Conservation (phyloP, 2,113 vertebrate genomes). For the Corythornis cristatus region DNA sequence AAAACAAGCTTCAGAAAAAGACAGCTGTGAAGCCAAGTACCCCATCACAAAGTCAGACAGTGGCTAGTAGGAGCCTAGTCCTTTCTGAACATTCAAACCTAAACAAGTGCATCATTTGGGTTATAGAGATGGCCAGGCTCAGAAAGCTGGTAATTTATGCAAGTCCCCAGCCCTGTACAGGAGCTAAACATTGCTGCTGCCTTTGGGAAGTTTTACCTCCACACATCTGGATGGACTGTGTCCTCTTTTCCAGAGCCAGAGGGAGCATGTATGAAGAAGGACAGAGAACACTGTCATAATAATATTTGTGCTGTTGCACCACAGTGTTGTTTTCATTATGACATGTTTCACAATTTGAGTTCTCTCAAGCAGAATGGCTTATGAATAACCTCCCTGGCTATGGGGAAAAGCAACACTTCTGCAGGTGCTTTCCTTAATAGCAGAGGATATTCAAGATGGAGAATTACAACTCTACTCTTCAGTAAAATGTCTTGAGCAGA, state of each 20-base stretch:
- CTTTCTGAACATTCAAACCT: background rate
- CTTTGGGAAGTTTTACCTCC: background rate
- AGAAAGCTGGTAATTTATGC: background rate
- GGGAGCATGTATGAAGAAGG: background rate
- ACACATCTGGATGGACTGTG: background rate
- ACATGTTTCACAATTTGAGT: conserved; percentile 10
- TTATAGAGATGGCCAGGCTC: background rate
- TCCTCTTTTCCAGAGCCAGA: conserved; percentile 23
- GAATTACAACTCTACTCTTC: background rate
- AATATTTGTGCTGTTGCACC: conserved; percentile 36
- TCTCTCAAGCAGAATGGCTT: background rate
- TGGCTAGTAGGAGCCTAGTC: background rate
- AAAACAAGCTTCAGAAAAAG: background rate
- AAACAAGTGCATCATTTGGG: background rate
- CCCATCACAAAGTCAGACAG: background rate
- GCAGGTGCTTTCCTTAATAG: background rate
- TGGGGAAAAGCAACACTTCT: background rate
- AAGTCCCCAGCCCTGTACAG: background rate
- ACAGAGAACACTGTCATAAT: background rate
- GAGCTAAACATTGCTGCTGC: background rate
- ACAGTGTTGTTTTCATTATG: conserved; percentile 7
- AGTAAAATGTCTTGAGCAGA: background rate
- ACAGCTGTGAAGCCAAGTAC: background rate
- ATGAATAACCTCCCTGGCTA: conserved; percentile 2
- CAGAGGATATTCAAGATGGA: background rate